Base-by-base conservation (phyloP, 2,797 vertebrate species). In the Catamblyrhynchus diadema region DNA sequence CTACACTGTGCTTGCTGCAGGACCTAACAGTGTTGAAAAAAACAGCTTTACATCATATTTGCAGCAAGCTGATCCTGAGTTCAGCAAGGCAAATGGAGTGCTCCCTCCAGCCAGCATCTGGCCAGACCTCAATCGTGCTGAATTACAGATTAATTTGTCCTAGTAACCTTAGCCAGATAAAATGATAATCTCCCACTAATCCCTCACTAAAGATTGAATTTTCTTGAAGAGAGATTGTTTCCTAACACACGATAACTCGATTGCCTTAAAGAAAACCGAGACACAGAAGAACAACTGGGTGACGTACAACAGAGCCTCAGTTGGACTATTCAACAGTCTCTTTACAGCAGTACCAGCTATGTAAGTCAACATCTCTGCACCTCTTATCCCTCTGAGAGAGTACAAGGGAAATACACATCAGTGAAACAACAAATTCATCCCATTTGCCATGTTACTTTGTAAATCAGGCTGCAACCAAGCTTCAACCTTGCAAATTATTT, bases 401-500 rank as follows among this genome's bases (percentile, higher is more conserved):
- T 23, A 48, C 32, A 42, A 23, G 47, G 21, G 67, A 91, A 81
- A 78, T 6, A 54, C 0, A 3, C 41, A 67, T 21, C 83, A 22
- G 10, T 6, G 45, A 73, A 87, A 82, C 44, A 88, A 78, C 35
- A 69, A 69, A 11, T 10, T 45, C 56, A 50, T 25, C 12, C 28
- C 25, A 73, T 79, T 71, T 71, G 32, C 56, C 27, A 10, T 2
- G 19, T 20, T 70, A 53, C 45, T 60, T 69, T 37, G 50, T 61
- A 80, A 85, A 80, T 23, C 48, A 71, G n/a, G 32, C 73, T 70
- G 70, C 33, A 85, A 48, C 45, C 45, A 45, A 91, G 59, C 51
- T 90, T 78, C 79, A 86, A 90, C 81, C 85, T 75, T 60, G 72
- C 65, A 86, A 86, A 88, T 66, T 6, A 83, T 79, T 85, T 85